Evolutionary conservation across 2,797 vertebrate genomes (phyloP), one percentile per base, ranked within the genome.

Genomic region (Sitta carolinensis): DNA sequence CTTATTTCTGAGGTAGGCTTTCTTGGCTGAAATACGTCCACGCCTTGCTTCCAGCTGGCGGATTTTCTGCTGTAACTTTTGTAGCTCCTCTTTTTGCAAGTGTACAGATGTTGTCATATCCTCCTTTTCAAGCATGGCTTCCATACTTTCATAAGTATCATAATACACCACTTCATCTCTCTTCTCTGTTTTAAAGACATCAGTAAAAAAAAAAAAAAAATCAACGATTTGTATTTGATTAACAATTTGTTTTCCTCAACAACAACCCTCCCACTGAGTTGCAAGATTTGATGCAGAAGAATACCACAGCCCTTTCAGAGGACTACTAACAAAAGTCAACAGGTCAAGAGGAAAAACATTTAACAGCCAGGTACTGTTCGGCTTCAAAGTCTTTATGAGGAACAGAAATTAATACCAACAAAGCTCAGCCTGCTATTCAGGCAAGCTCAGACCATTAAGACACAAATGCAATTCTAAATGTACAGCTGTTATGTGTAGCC

Each of bases 1-100:
- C 97, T 99, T 99, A 97, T 99, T 99, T 98, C 99, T 99, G 98
- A 99, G 99, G 99, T 99, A 99, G 98, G 98, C 99, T 98, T 99
- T 99, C 98, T 99, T 99, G 97, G 99, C 98, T 47, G 99, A 99
- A 98, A 99, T 99, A 83, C 99, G 99, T 27, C 99, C 99, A 87
- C 99, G 97, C 57, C 98, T 98, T 72, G 99, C 99, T 98, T 99
- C 99, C 54, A 99, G 98, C 97, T 99, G 99, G 42, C 99, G 98
- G 4, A 98, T 98, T 97, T 98, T 99, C 96, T 99, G 99, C 92
- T 99, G 99, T 48, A 99, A 98, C 90, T 98, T 97, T 54, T 97
- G 81, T 11, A 99, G 95, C 59, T 99, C 99, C 54, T 99, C 98
- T 94, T 98, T 98, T 80, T 98, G 98, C 45, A 98, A 98, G 10